Evolutionary conservation across 2,113 vertebrate species (phyloP).

Genomic region (Butastur rufipennis): DNA sequence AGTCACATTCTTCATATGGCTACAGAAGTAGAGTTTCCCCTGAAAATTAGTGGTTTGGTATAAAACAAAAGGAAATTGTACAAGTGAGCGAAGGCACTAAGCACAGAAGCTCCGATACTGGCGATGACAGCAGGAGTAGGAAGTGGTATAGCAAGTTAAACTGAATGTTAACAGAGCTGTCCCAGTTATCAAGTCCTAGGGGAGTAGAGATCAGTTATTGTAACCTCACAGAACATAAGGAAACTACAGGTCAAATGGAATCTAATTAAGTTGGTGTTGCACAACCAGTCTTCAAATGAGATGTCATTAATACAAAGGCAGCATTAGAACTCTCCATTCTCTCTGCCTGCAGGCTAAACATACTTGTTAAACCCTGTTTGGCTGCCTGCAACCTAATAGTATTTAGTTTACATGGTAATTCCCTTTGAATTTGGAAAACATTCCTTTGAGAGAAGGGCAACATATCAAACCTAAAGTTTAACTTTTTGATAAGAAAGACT

Average conservation of each 20-base stretch:
- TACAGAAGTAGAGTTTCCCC: not conserved
- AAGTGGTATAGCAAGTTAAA: fast-evolving
- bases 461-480: not conserved
- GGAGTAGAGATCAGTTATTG: fast-evolving
- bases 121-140: not conserved
- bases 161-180: not conserved
- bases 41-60: not conserved
- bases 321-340: no score
- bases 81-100: no score
- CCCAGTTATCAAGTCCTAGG: not conserved
- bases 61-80: not conserved
- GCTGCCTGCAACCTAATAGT: not conserved
- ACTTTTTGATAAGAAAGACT: no score
- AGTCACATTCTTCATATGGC: no score
- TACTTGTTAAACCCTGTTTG: no score
- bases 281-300: no score
- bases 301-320: not conserved
- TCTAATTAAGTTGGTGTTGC: no score
- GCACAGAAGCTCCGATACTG: no score
- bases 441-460: not conserved
- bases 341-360: not conserved
- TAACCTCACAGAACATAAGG: not conserved
- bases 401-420: not conserved
- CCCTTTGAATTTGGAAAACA: not conserved
- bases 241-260: not conserved